Evolutionary conservation across 1,140 invertebrate genomes (phyloP).

Genomic region (Bombus vancouverensis): DNA sequence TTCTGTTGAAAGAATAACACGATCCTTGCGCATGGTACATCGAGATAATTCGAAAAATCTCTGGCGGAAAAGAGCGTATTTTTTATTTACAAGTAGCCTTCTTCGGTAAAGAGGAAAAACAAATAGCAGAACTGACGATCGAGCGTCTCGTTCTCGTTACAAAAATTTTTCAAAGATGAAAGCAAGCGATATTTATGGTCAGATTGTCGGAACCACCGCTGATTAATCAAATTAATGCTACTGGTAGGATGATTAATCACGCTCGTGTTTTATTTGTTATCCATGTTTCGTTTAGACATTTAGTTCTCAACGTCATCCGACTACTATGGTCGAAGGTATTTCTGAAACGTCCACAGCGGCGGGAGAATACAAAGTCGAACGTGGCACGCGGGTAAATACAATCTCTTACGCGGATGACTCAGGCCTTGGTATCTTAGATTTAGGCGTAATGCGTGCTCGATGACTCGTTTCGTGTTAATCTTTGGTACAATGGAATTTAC

Average conservation of each 20-base stretch:
- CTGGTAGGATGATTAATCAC: too few relatives aligned
- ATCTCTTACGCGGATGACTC: constrained; percentile 68
- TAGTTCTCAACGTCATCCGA: constrained; percentile 11
- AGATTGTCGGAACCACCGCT: too few relatives aligned
- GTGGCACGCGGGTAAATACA: constrained; percentile 51
- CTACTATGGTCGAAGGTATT: constrained; percentile 40
- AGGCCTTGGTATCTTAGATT: constrained; percentile 62
- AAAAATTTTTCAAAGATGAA: not conserved
- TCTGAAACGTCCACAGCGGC: constrained; percentile 30
- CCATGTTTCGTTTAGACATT: constrained; percentile 13
- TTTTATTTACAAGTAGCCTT: not conserved
- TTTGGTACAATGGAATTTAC: constrained; percentile 27
- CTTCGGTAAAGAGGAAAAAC: not conserved
- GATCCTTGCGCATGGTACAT: not conserved
- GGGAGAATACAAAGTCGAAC: constrained; percentile 27
- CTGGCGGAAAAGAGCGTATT: not conserved
- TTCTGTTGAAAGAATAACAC: not conserved
- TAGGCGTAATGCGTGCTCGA: constrained; percentile 69
- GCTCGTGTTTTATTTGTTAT: not conserved
- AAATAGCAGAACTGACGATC: not conserved
- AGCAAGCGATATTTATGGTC: not conserved
- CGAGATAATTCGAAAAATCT: not conserved
- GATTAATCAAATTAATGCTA: not conserved
- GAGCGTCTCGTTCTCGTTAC: not conserved
- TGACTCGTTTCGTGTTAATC: constrained; percentile 69